Evolutionary conservation across 2,888 invertebrate species (phyloP).

Genomic region (Drosophila anomalata): DNA sequence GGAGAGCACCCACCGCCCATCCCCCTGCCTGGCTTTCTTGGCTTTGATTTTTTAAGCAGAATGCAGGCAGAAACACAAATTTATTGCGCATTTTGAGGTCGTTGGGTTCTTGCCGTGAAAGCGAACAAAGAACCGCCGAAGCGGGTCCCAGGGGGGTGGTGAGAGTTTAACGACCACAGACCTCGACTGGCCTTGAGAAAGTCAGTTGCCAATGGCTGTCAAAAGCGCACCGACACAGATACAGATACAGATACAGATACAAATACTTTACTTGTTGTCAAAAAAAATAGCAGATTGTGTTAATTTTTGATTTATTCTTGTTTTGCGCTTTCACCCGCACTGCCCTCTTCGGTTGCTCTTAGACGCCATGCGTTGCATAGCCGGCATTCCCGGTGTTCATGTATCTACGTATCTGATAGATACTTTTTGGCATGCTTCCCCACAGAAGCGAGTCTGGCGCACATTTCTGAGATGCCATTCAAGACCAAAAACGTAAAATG

Average conservation of each 20-base stretch:
- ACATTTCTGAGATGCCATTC: slow-evolving; percentile 72
- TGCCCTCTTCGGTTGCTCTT: slow-evolving; percentile 23
- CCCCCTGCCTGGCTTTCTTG: background rate
- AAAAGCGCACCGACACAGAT: slow-evolving; percentile 10
- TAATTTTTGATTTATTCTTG: slow-evolving; percentile 61
- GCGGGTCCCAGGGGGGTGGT: slow-evolving; percentile 3
- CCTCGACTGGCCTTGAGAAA: slow-evolving; percentile 65
- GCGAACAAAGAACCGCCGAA: slow-evolving; percentile 52
- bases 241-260: slow-evolving; percentile 16
- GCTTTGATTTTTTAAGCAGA: slow-evolving; percentile 26
- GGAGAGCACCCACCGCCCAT: background rate
- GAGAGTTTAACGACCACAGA: slow-evolving; percentile 68
- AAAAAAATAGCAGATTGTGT: slow-evolving; percentile 51
- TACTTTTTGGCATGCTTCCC: slow-evolving; percentile 70
- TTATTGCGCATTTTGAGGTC: slow-evolving; percentile 65
- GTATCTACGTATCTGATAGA: slow-evolving; percentile 65
- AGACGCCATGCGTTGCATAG: slow-evolving; percentile 67
- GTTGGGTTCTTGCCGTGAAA: slow-evolving; percentile 49
- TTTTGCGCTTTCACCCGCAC: slow-evolving; percentile 20
- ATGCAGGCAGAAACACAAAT: slow-evolving; percentile 43
- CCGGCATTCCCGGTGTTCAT: slow-evolving; percentile 62
- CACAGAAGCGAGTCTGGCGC: slow-evolving; percentile 54
- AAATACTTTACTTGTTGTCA: slow-evolving; percentile 1
- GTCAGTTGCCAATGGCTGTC: slow-evolving; percentile 53
- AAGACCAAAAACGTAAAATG: slow-evolving; percentile 2